Percentiles rank a stretch among this genome's conserved stretches.
Evolutionary conservation across 1,140 invertebrate genomes (phyloP).

Genomic region (Prorops nasuta): DNA sequence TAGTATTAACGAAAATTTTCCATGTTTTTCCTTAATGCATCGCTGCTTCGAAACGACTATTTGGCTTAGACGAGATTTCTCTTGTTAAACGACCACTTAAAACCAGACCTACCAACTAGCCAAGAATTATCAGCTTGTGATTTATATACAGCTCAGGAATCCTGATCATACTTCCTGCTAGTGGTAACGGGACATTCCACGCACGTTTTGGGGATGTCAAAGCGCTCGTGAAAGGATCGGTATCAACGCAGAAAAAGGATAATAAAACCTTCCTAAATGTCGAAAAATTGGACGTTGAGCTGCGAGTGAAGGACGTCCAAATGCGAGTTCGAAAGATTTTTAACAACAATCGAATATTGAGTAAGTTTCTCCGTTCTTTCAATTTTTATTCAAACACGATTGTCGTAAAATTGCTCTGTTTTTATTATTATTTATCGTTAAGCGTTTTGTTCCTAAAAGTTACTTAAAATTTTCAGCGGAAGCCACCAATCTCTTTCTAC

Average conservation of each 20-base stretch:
- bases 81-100: too few species aligned
- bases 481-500: conserved; percentile 71
- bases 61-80: too few species aligned
- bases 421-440: conserved; percentile 19
- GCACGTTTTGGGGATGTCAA: conserved; percentile 64
- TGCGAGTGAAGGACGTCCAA: conserved; percentile 64
- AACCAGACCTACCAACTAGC: too few species aligned
- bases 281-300: conserved; percentile 62
- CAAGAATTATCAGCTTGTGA: too few species aligned
- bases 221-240: conserved; percentile 63
- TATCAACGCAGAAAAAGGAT: conserved; percentile 54
- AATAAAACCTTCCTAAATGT: conserved; percentile 62
- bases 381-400: too few species aligned
- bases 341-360: conserved; percentile 69
- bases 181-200: conserved; percentile 70
- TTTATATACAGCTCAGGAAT: conserved; percentile 65
- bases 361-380: conserved; percentile 64
- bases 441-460: conserved; percentile 22
- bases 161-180: conserved; percentile 69
- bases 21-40: too few species aligned
- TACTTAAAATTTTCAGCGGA: conserved; percentile 66
- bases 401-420: too few species aligned
- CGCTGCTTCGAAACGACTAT: too few species aligned
- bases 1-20: too few species aligned
- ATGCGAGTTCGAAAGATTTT: conserved; percentile 69